Conservation (phyloP, 2,888 invertebrate genomes). For the Acleris laterana region DNA sequence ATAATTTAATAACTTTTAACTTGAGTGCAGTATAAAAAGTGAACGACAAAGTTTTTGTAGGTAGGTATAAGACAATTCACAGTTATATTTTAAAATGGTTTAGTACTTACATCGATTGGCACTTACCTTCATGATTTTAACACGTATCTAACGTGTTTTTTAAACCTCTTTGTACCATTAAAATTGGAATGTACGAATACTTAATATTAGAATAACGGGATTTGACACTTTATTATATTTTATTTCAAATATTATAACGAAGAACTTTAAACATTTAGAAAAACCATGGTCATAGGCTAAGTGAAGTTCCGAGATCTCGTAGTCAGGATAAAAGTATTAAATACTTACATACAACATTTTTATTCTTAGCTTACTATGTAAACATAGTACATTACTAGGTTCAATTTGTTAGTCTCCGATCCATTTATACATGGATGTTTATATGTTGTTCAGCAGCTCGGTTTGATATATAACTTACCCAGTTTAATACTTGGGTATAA, state of each 20-base stretch:
- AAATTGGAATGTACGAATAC: slow-evolving; percentile 19
- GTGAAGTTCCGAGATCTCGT: neutral
- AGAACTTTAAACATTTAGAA: slow-evolving; percentile 30
- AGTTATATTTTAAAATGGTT: neutral
- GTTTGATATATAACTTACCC: too few relatives aligned
- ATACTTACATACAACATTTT: too few relatives aligned
- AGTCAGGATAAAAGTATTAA: too few relatives aligned
- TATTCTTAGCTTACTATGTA: too few relatives aligned
- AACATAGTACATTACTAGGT: neutral
- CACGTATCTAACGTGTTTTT: slow-evolving; percentile 4
- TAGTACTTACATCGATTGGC: slow-evolving; percentile 18
- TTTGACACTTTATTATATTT: slow-evolving; percentile 33
- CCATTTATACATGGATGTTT: too few relatives aligned
- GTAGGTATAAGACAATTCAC: too few relatives aligned
- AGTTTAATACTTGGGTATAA: too few relatives aligned
- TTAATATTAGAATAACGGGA: slow-evolving; percentile 33
- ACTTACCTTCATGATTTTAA: slow-evolving; percentile 16
- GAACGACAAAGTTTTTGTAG: too few relatives aligned
- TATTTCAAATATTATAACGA: slow-evolving; percentile 28
- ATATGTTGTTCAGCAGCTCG: too few relatives aligned
- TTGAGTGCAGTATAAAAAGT: too few relatives aligned
- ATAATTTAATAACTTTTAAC: too few relatives aligned
- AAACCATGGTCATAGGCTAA: slow-evolving; percentile 5
- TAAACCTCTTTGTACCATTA: slow-evolving; percentile 24
- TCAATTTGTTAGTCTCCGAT: neutral